A percentile compares a stretch with the other conserved stretches of the same genome.
phyloP scores from a whole-genome alignment of 2,797 vertebrate genomes.

The Glossophaga mutica region DNA sequence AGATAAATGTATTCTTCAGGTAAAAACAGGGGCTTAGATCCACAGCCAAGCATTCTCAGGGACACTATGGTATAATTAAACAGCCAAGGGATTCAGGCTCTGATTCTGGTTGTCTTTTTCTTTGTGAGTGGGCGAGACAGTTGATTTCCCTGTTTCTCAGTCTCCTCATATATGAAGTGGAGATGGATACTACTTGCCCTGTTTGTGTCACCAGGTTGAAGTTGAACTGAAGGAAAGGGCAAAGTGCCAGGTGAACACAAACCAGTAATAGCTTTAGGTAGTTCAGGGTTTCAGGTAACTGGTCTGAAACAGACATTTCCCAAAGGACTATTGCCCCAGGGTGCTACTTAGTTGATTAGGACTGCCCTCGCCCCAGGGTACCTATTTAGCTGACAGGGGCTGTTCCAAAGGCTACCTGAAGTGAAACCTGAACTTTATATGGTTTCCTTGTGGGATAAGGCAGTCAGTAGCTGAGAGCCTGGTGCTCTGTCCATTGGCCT shows the following conservation, averaged over 20 bases:
- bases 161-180: background rate
- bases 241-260: background rate
- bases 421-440: background rate
- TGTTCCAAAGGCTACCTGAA: background rate
- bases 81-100: background rate
- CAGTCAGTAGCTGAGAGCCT: background rate
- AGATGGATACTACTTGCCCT: background rate
- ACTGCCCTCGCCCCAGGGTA: background rate
- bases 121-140: background rate
- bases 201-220: background rate
- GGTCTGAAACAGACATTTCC: background rate
- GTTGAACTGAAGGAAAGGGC: background rate
- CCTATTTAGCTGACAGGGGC: background rate
- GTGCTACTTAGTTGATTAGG: background rate
- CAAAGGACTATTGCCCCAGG: background rate
- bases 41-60: background rate
- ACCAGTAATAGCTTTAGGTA: background rate
- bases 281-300: background rate
- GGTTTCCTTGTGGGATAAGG: background rate
- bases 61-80: background rate
- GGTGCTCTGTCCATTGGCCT: background rate
- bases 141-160: background rate
- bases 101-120: background rate
- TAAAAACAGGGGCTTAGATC: background rate
- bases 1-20: background rate